Conservation (phyloP, 2,797 vertebrate species). For the Alosa sapidissima region DNA sequence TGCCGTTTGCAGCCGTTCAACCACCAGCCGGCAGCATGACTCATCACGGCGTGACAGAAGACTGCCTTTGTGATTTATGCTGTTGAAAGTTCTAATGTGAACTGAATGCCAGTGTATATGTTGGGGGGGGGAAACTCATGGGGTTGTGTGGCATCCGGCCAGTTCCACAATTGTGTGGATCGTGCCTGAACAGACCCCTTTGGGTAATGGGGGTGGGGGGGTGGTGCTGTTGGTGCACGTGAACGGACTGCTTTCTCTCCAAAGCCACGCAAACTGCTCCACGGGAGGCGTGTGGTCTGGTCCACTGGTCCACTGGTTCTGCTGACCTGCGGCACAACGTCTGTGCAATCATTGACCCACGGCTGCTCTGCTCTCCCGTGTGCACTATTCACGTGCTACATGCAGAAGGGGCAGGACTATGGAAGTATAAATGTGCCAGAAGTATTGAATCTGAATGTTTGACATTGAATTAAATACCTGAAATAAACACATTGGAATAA, state of each 20-base stretch:
- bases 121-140: neutral
- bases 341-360: neutral
- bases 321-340: slow-evolving; percentile 1
- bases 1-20: neutral
- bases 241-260: neutral
- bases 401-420: neutral
- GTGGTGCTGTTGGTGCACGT: neutral
- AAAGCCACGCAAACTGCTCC: slow-evolving; percentile 2
- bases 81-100: neutral
- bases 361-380: neutral
- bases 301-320: neutral
- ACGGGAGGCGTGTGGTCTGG: neutral
- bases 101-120: neutral
- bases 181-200: neutral
- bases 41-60: neutral
- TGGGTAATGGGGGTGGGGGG: neutral
- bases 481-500: too few species aligned
- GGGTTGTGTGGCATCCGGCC: neutral
- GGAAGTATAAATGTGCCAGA: too few species aligned
- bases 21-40: slow-evolving; percentile 1
- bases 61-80: neutral
- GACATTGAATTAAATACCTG: too few species aligned
- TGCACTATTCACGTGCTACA: neutral
- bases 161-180: neutral
- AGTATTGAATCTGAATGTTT: too few species aligned